Evolutionary conservation across 1,140 invertebrate genomes (phyloP).

Genomic region (Chelonus insularis): DNA sequence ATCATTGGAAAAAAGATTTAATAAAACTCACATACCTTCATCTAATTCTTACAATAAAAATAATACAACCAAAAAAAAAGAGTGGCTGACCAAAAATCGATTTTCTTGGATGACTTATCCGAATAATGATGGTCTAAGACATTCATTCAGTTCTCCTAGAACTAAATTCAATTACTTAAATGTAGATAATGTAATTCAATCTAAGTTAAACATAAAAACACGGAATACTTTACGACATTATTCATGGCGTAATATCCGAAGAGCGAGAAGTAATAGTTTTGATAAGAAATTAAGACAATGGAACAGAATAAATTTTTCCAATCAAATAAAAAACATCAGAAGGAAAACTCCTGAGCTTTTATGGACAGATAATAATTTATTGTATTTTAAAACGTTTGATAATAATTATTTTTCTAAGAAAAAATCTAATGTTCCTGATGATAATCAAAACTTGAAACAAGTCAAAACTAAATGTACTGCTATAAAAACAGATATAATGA

Average conservation of each 20-base stretch:
- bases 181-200: not conserved
- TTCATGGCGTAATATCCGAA: not conserved
- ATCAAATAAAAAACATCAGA: not conserved
- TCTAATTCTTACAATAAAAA: no score
- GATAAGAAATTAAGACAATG: not conserved
- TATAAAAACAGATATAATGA: no score
- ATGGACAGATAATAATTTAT: not conserved
- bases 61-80: no score
- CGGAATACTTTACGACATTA: not conserved
- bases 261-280: not conserved
- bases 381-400: not conserved
- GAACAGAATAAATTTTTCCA: not conserved
- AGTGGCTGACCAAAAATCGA: no score
- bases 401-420: not conserved
- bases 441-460: no score
- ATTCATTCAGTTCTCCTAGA: no score
- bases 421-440: not conserved
- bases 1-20: no score
- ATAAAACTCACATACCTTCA: no score
- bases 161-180: not conserved
- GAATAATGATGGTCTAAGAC: not conserved
- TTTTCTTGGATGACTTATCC: no score
- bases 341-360: not conserved
- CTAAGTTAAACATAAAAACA: not conserved
- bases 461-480: no score